Evolutionary conservation across 1,140 invertebrate species (phyloP).

Genomic region (Pectinophora gossypiella): DNA sequence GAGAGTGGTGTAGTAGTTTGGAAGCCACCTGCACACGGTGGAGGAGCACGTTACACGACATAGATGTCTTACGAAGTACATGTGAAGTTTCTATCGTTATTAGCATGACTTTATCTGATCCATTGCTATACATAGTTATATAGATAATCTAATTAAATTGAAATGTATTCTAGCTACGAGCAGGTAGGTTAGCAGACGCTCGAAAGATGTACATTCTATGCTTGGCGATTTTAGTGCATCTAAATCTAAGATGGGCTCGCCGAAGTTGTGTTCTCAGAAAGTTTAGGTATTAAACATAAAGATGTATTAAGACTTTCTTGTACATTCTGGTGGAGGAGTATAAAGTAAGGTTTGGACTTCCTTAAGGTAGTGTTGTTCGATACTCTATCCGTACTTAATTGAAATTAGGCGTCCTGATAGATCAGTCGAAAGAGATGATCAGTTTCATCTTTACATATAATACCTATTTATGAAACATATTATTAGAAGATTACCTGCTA

Average conservation of each 20-base stretch:
- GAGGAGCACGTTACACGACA: neutral
- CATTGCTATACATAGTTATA: constrained; percentile 50
- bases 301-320: neutral
- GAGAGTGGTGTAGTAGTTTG: no score
- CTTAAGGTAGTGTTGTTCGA: neutral
- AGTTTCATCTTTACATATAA: neutral
- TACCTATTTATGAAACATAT: no score
- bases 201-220: constrained; percentile 36
- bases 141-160: constrained; percentile 66
- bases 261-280: no score
- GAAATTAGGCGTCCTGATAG: no score
- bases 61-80: neutral
- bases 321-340: neutral
- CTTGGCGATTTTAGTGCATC: constrained; percentile 47
- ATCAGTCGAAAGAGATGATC: neutral
- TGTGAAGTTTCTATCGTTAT: neutral
- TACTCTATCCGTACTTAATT: neutral
- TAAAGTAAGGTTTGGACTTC: neutral
- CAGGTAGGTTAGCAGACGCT: constrained; percentile 45
- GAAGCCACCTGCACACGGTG: no score
- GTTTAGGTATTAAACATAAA: neutral
- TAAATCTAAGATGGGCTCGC: constrained; percentile 47
- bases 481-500: no score
- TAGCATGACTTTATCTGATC: constrained; percentile 9
- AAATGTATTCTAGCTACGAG: constrained; percentile 61